phyloP scores from a whole-genome alignment of 2,797 vertebrate genomes.

The Pseudopleuronectes americanus region DNA sequence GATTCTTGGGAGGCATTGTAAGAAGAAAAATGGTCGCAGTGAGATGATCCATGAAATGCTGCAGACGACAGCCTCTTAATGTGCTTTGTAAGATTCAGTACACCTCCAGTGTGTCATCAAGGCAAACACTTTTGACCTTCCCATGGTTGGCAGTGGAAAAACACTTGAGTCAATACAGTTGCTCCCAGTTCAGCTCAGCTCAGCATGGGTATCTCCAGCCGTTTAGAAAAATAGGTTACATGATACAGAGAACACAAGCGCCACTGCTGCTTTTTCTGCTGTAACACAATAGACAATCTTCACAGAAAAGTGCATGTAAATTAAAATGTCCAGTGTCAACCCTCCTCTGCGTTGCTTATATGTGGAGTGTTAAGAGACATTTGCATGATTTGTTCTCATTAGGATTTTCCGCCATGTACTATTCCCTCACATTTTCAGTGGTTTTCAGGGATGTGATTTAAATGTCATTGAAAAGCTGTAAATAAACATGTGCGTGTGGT shows the following conservation, averaged over 20 bases:
- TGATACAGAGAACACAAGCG: not conserved
- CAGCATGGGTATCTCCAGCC: slow-evolving; percentile 11
- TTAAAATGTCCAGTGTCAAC: too few species aligned
- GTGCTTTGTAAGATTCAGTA: not conserved
- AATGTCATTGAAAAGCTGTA: not conserved
- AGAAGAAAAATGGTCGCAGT: not conserved
- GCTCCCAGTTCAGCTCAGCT: slow-evolving; percentile 27
- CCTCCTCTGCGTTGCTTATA: too few species aligned
- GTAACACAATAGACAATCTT: too few species aligned
- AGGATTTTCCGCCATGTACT: not conserved
- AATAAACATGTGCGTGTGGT: not conserved
- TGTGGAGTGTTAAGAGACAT: not conserved
- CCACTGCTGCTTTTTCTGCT: too few species aligned
- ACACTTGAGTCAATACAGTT: slow-evolving; percentile 27
- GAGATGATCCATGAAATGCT: slow-evolving; percentile 3
- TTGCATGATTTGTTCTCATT: too few species aligned
- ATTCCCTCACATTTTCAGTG: too few species aligned
- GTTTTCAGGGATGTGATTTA: too few species aligned
- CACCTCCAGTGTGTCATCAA: not conserved
- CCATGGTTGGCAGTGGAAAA: slow-evolving; percentile 31
- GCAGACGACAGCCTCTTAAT: not conserved
- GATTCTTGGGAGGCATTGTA: not conserved
- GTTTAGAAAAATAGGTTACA: slow-evolving; percentile 32
- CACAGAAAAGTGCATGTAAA: too few species aligned
- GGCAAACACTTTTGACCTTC: slow-evolving; percentile 7